A percentile compares a stretch with the other conserved stretches of the same genome.
Evolutionary conservation across 2,888 invertebrate species (phyloP).

Genomic region (Cataglyphis rosenhaueri): DNA sequence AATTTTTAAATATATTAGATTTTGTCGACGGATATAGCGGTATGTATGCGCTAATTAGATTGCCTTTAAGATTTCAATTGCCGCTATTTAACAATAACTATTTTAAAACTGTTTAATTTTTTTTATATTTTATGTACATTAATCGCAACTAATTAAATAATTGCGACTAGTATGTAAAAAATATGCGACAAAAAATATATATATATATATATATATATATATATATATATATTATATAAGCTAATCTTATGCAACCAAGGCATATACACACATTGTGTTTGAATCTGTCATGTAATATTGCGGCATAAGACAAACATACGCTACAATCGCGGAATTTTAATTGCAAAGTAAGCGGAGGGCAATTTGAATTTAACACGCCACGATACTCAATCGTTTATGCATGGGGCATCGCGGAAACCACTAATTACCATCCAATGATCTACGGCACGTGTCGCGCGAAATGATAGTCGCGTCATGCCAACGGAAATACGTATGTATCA

Average conservation of each 20-base stretch:
- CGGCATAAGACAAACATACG: not conserved
- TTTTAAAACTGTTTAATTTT: not conserved
- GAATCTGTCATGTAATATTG: slow-evolving; percentile 23
- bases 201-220: no score
- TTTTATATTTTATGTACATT: not conserved
- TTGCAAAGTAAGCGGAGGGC: slow-evolving; percentile 29
- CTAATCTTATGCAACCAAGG: not conserved
- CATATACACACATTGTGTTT: not conserved
- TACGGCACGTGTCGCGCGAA: slow-evolving; percentile 22
- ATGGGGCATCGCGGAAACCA: not conserved
- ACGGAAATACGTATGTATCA: not conserved
- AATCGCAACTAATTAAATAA: slow-evolving; percentile 2
- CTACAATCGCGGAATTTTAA: not conserved
- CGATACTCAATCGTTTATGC: slow-evolving; percentile 10
- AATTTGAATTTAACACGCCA: slow-evolving; percentile 25
- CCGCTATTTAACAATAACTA: not conserved
- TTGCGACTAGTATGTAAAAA: not conserved
- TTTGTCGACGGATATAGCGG: not conserved
- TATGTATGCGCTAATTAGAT: not conserved
- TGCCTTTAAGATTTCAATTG: not conserved
- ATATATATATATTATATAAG: slow-evolving; percentile 2
- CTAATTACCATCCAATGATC: slow-evolving; percentile 37
- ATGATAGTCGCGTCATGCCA: not conserved
- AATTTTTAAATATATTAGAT: not conserved
- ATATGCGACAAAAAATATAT: not conserved